These are phyloP conservation scores for Cladopsammia gracilis DNA, from an alignment of 64 coral and sea anemone species.

Conservation along the genomic window DNA sequence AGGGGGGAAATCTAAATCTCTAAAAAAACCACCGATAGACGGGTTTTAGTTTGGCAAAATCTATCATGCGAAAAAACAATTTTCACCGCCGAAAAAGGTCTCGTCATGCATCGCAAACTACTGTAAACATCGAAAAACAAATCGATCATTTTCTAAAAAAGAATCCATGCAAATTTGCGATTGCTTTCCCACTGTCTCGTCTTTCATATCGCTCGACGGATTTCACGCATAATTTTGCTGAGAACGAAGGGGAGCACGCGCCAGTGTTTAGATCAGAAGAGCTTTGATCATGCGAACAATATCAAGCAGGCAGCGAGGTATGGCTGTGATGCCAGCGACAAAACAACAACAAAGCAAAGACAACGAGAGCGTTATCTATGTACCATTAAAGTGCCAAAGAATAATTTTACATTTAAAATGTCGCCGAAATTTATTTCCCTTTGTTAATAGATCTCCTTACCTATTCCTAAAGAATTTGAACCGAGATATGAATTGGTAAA, in stretches of 20 bases:
- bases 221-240: not conserved
- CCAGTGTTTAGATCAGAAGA: slow-evolving; percentile 34
- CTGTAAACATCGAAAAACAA: slow-evolving; percentile 27
- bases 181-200: not conserved
- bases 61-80: slow-evolving; percentile 46
- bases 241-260: not conserved
- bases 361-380: slow-evolving; percentile 7
- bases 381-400: slow-evolving; percentile 56
- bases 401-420: slow-evolving; percentile 42
- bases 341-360: slow-evolving; percentile 48
- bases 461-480: slow-evolving; percentile 74
- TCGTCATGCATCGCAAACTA: slow-evolving; percentile 26
- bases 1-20: slow-evolving; percentile 12
- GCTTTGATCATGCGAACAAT: slow-evolving; percentile 40
- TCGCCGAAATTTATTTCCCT: not conserved
- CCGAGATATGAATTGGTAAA: slow-evolving; percentile 68
- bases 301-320: slow-evolving; percentile 23
- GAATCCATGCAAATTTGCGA: slow-evolving; percentile 23
- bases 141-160: slow-evolving; percentile 39
- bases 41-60: not conserved
- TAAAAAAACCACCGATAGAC: not conserved
- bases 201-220: slow-evolving; percentile 1
- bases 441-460: slow-evolving; percentile 56
- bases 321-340: slow-evolving; percentile 34
- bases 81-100: slow-evolving; percentile 14